These are phyloP conservation scores for Noctua janthina DNA, from an alignment of 2,888 invertebrate genomes.

Conservation along the genomic window DNA sequence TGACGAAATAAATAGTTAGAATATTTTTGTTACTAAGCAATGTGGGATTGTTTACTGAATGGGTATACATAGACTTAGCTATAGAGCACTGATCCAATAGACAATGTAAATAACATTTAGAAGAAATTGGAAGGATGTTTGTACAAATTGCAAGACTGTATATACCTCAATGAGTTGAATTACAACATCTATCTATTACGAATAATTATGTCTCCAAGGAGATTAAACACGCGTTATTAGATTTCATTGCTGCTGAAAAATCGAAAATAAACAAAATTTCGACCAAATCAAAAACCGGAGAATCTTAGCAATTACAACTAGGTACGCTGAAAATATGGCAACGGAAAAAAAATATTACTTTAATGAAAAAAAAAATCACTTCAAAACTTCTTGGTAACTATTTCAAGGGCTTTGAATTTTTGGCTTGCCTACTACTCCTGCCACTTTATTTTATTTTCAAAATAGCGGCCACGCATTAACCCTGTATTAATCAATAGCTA, in stretches of 20 bases:
- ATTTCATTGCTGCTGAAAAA: conserved; percentile 30
- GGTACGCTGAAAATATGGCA: neutral
- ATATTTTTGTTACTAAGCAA: conserved; percentile 88
- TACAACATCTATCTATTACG: conserved; percentile 56
- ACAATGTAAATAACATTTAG: conserved; percentile 82
- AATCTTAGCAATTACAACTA: conserved; percentile 24
- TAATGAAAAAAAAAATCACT: conserved; percentile 2
- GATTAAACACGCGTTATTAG: conserved; percentile 26
- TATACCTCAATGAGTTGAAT: conserved; percentile 72
- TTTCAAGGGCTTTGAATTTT: neutral
- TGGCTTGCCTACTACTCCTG: neutral
- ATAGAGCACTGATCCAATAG: conserved; percentile 80
- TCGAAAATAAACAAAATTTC: conserved; percentile 6
- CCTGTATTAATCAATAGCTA: neutral
- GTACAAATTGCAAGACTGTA: conserved; percentile 89
- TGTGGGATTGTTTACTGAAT: conserved; percentile 87
- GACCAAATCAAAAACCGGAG: conserved; percentile 5
- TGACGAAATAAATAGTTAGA: conserved; percentile 85
- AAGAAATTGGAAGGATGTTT: conserved; percentile 80
- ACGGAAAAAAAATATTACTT: neutral
- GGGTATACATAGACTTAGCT: conserved; percentile 81
- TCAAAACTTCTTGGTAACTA: conserved; percentile 15
- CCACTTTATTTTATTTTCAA: neutral
- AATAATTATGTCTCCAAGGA: conserved; percentile 57
- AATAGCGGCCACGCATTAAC: neutral